These are phyloP conservation scores for Drosophila lacteicornis DNA, from an alignment of 1,140 invertebrate genomes.

Conservation along the genomic window DNA sequence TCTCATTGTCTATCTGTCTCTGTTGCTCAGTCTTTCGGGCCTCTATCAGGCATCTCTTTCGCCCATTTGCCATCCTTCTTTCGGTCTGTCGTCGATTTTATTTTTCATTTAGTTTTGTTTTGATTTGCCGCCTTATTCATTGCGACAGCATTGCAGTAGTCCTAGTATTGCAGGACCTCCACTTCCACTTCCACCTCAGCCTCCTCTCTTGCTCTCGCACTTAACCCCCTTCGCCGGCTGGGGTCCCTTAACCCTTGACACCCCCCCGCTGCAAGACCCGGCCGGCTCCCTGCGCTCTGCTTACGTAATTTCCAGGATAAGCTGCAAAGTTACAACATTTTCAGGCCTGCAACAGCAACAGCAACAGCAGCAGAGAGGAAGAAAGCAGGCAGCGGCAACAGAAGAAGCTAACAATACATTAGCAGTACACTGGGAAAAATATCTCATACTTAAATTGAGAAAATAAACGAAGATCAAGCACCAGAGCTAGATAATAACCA, in stretches of 20 bases:
- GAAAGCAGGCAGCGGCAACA: neutral
- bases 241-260: conserved; percentile 13
- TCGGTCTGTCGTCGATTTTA: conserved; percentile 75
- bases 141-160: conserved; percentile 82
- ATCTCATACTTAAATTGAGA: neutral
- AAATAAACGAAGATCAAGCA: too few species aligned
- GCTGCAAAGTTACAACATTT: conserved; percentile 83
- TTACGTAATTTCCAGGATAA: conserved; percentile 83
- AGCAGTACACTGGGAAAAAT: conserved; percentile 12
- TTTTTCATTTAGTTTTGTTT: conserved; percentile 83
- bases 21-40: neutral
- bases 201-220: conserved; percentile 10
- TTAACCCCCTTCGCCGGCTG: conserved; percentile 11
- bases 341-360: conserved; percentile 59
- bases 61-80: conserved; percentile 28
- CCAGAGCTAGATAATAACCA: too few species aligned
- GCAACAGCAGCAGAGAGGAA: conserved; percentile 45
- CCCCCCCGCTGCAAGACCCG: conserved; percentile 26
- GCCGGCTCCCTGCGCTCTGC: conserved; percentile 60
- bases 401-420: neutral
- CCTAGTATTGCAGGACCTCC: conserved; percentile 58
- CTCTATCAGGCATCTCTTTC: neutral
- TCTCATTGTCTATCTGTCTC: neutral
- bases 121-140: conserved; percentile 83
- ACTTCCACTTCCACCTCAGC: neutral